A percentile compares a stretch with the other conserved stretches of the same genome.
Evolutionary conservation across 2,113 vertebrate species (phyloP).

Genomic region (Solea senegalensis): DNA sequence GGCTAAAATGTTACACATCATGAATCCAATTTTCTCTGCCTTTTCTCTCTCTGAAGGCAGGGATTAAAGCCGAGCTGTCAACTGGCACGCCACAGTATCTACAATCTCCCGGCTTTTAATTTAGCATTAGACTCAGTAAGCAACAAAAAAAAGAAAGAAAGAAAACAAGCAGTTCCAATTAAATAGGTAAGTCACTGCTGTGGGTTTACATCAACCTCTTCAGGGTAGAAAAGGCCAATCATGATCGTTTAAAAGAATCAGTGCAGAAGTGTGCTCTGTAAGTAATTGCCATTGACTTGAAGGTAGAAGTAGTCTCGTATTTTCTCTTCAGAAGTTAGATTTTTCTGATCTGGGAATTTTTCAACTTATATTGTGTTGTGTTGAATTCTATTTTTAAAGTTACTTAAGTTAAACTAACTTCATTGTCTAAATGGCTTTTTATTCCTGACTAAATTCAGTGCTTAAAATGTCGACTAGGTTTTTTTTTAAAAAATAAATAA

Average conservation of each 20-base stretch:
- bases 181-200: constrained; percentile 52
- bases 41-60: constrained; percentile 74
- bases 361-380: neutral
- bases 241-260: constrained; percentile 54
- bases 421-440: constrained; percentile 37
- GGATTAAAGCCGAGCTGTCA: constrained; percentile 84
- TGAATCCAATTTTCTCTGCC: constrained; percentile 81
- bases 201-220: constrained; percentile 51
- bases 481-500: constrained; percentile 31
- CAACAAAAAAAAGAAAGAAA: constrained; percentile 53
- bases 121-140: constrained; percentile 74
- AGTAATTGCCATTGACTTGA: constrained; percentile 58
- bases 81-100: constrained; percentile 73
- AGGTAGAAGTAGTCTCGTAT: constrained; percentile 4
- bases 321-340: constrained; percentile 1
- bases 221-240: constrained; percentile 40
- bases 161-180: constrained; percentile 70
- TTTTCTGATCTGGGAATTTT: constrained; percentile 4
- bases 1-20: constrained; percentile 80
- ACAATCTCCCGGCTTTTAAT: constrained; percentile 76
- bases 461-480: constrained; percentile 61
- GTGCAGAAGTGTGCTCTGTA: constrained; percentile 37
- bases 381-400: neutral
- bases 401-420: constrained; percentile 4
- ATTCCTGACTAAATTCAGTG: constrained; percentile 54